Percentiles rank a stretch among this genome's conserved stretches.
These are phyloP conservation scores for Habropoda laboriosa DNA, from an alignment of 1,140 invertebrate genomes.

Conservation along the genomic window DNA sequence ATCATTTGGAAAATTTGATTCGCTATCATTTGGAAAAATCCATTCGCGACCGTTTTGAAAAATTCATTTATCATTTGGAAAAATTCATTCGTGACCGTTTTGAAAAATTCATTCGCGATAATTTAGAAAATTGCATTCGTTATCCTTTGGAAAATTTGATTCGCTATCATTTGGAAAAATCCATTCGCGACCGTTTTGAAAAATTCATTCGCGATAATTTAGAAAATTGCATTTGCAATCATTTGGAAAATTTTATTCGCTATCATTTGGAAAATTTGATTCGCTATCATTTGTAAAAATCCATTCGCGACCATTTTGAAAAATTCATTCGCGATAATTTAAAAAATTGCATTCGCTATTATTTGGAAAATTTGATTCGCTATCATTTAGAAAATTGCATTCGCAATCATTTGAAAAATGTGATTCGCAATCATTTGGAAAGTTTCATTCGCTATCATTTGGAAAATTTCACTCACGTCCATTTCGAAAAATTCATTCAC, in stretches of 20 bases:
- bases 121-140: too few species aligned
- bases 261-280: too few species aligned
- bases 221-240: too few species aligned
- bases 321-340: conserved; percentile 43
- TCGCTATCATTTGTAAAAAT: conserved; percentile 45
- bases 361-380: conserved; percentile 34
- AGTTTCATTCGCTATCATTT: conserved; percentile 40
- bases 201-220: conserved; percentile 59
- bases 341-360: too few species aligned
- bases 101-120: too few species aligned
- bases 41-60: conserved; percentile 45
- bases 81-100: conserved; percentile 42
- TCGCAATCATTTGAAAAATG: conserved; percentile 43
- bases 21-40: conserved; percentile 47
- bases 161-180: conserved; percentile 47
- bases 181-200: conserved; percentile 40
- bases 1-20: conserved; percentile 34
- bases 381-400: too few species aligned
- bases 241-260: conserved; percentile 32
- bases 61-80: too few species aligned
- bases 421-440: conserved; percentile 42
- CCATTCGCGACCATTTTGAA: conserved; percentile 54
- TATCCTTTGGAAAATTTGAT: conserved; percentile 34
- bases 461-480: conserved; percentile 39
- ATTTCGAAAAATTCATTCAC: conserved; percentile 35